These are phyloP conservation scores for Tetrapedia diversipes DNA, from an alignment of 2,888 invertebrate species.

Conservation along the genomic window DNA sequence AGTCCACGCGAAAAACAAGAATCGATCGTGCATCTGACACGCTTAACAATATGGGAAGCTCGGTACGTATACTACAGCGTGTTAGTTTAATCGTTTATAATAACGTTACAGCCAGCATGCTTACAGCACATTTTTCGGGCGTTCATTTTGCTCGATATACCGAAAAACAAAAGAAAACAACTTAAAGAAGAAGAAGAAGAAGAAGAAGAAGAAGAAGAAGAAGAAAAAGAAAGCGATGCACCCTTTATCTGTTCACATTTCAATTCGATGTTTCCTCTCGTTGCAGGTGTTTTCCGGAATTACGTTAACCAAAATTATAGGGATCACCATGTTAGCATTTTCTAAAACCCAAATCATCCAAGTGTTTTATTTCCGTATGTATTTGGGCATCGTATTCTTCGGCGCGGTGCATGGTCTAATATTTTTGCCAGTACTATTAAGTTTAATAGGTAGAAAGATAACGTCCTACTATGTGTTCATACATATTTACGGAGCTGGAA, in stretches of 20 bases:
- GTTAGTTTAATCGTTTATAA: no score
- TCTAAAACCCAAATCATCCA: conserved; percentile 96
- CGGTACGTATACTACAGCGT: conserved; percentile 85
- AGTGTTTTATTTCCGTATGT: conserved; percentile 98
- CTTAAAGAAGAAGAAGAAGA: no score
- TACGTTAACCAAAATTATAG: conserved; percentile 96
- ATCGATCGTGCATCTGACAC: conserved; percentile 89
- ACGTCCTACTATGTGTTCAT: no score
- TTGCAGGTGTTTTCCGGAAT: conserved; percentile 95
- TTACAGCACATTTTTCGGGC: no score
- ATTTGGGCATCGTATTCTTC: conserved; percentile 95
- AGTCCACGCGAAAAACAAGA: conserved; percentile 82
- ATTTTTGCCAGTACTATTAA: conserved; percentile 94
- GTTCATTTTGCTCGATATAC: no score
- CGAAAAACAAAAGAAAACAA: no score
- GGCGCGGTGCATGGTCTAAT: conserved; percentile 96
- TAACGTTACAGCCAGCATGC: no score
- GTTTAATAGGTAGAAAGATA: conserved; percentile 86
- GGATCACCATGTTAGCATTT: conserved; percentile 94
- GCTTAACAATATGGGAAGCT: conserved; percentile 92
- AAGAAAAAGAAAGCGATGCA: no score
- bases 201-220: no score
- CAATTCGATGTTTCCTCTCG: neutral
- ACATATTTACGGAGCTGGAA: no score
- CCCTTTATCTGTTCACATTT: neutral